Evolutionary conservation across 2,113 vertebrate genomes (phyloP).

Genomic region (Vulpes vulpes): DNA sequence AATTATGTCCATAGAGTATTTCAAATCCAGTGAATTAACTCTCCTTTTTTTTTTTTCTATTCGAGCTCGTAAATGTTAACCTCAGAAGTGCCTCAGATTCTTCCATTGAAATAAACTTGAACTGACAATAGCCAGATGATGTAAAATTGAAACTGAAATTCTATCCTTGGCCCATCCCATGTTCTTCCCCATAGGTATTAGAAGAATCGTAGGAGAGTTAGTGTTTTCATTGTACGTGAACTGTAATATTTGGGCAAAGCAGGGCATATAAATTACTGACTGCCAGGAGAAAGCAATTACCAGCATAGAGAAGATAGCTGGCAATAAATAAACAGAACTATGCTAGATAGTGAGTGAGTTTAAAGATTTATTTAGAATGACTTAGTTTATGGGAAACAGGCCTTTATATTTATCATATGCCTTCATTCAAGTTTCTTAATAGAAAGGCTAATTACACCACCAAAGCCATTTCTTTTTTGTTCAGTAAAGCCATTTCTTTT

Average conservation of each 20-base stretch:
- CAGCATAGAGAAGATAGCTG: neutral
- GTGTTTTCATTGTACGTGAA: constrained; percentile 65
- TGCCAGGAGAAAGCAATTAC: constrained; percentile 80
- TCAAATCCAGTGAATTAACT: constrained; percentile 72
- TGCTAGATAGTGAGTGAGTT: constrained; percentile 64
- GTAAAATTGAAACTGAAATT: constrained; percentile 76
- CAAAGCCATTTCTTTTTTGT: constrained; percentile 65
- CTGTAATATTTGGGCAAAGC: constrained; percentile 73
- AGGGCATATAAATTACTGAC: constrained; percentile 73
- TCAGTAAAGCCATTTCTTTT: constrained; percentile 60
- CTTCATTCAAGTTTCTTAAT: constrained; percentile 66
- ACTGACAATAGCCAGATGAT: constrained; percentile 82
- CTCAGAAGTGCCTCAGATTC: constrained; percentile 80
- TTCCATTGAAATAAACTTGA: constrained; percentile 78
- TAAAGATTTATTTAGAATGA: constrained; percentile 72
- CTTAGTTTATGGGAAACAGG: constrained; percentile 74
- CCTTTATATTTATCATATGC: constrained; percentile 66
- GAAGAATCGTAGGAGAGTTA: constrained; percentile 52
- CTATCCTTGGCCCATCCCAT: constrained; percentile 74
- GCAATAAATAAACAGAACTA: constrained; percentile 64
- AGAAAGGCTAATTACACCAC: constrained; percentile 48
- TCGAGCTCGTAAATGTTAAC: constrained; percentile 82
- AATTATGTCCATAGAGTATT: constrained; percentile 79
- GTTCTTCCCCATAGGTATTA: constrained; percentile 65
- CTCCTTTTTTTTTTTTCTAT: neutral